Base-by-base conservation (phyloP, 1,140 invertebrate genomes). In the Drosophila jambulina region DNA sequence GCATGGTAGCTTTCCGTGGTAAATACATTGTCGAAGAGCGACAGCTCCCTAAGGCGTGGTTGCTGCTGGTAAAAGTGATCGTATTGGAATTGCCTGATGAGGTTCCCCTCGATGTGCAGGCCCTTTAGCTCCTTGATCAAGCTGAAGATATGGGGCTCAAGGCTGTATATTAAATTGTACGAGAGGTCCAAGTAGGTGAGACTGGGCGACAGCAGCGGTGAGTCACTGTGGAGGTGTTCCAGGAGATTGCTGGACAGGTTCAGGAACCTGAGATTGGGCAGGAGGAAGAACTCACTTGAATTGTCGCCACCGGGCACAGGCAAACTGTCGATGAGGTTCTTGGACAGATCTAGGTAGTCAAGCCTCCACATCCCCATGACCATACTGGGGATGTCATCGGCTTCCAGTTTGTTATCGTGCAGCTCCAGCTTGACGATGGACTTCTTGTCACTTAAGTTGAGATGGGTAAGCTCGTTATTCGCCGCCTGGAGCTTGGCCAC, bases 291-390 rank as follows among this genome's bases (percentile, higher is more conserved):
- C 32, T 62, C 60, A 27, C n/a, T 57, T 2, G n/a, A 12, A 27
- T 62, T 62, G 23, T 29, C 51, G 23, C 25, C 45, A 17, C 23
- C 1, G 23, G 32, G 67, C n/a, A 46, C 21, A 2, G 61, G 43
- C 15, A 88, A 27, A 1, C 71, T 45, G 3, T 68, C 57, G 19
- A 91, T 62, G 10, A 77, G 67, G 45, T 91, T 91, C 5, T 71
- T 69, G 9, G 91, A 86, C 8, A 91, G 51, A 51, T 91, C 91
- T 38, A 91, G 42, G 8, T 60, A 63, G 25, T 82, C 78, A 19
- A 91, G 54, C 57, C 90, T 84, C 75, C 79, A 75, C 90, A 91
- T 91, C 27, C 78, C 90, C 29, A 61, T 53, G 5, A 91, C 40
- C n/a, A 84, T 27, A 7, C 8, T 10, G 13, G 64, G 25, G 8